These are phyloP conservation scores for Euproctis similis DNA, from an alignment of 2,888 invertebrate species.

Conservation along the genomic window DNA sequence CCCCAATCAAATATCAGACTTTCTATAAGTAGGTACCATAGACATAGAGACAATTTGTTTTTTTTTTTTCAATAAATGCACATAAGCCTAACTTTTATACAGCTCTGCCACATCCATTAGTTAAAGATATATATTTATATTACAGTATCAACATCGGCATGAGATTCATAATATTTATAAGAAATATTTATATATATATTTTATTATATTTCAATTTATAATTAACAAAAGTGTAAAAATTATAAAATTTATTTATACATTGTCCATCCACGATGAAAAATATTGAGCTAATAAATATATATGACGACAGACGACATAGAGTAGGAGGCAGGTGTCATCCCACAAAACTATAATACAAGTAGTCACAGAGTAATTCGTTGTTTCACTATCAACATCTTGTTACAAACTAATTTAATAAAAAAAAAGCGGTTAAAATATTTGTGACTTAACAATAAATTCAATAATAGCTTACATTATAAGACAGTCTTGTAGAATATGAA, in stretches of 20 bases:
- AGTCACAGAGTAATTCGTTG: constrained; percentile 69
- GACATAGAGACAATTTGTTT: background rate
- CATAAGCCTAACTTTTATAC: constrained; percentile 10
- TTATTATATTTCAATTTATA: constrained; percentile 10
- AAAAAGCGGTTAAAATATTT: constrained; percentile 60
- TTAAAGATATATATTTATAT: constrained; percentile 13
- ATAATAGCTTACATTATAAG: constrained; percentile 70
- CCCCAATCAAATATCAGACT: no score
- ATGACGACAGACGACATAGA: constrained; percentile 11
- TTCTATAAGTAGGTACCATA: no score
- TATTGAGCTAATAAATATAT: constrained; percentile 32
- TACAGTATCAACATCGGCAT: constrained; percentile 15
- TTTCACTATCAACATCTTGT: constrained; percentile 50
- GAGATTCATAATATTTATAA: constrained; percentile 35
- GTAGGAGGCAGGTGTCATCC: constrained; percentile 25
- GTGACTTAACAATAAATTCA: constrained; percentile 70
- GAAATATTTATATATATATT: no score
- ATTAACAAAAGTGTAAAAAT: constrained; percentile 14
- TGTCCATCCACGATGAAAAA: constrained; percentile 26
- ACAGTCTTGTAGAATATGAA: constrained; percentile 71
- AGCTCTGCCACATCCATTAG: constrained; percentile 11
- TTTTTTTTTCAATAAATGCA: constrained; percentile 13
- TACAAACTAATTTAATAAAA: constrained; percentile 52
- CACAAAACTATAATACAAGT: constrained; percentile 31
- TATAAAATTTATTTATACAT: constrained; percentile 16